Evolutionary conservation across 64 coral and sea anemone species (phyloP).

Genomic region (Anthopleura sola): DNA sequence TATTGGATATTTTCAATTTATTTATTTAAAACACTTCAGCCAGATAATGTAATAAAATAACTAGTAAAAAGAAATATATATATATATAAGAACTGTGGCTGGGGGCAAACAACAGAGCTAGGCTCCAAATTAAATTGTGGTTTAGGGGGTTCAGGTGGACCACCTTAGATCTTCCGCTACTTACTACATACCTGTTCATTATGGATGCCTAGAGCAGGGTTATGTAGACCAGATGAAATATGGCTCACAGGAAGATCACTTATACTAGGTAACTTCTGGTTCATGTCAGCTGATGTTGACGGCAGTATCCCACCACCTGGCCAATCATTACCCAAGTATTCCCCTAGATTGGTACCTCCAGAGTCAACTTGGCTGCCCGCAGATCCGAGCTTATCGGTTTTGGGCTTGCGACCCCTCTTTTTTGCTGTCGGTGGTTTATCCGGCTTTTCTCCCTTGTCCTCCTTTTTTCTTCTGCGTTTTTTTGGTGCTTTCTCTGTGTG

Average conservation of each 20-base stretch:
- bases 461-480: conserved; percentile 61
- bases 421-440: conserved; percentile 73
- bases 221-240: neutral
- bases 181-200: neutral
- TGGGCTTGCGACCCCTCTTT: conserved; percentile 96
- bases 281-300: neutral
- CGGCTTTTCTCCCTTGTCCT: conserved; percentile 76
- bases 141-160: no score
- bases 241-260: neutral
- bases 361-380: conserved; percentile 74
- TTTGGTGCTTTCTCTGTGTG: conserved; percentile 67
- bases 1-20: no score
- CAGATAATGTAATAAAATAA: no score
- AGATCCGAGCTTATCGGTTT: conserved; percentile 97
- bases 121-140: no score
- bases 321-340: conserved; percentile 40
- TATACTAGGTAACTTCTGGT: neutral
- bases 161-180: no score
- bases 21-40: no score
- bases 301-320: conserved; percentile 10
- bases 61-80: no score
- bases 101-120: no score
- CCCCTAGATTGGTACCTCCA: conserved; percentile 29
- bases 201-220: neutral
- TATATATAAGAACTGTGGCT: no score